Conservation (phyloP, 2,797 vertebrate genomes). For the Gallirallus australis region DNA sequence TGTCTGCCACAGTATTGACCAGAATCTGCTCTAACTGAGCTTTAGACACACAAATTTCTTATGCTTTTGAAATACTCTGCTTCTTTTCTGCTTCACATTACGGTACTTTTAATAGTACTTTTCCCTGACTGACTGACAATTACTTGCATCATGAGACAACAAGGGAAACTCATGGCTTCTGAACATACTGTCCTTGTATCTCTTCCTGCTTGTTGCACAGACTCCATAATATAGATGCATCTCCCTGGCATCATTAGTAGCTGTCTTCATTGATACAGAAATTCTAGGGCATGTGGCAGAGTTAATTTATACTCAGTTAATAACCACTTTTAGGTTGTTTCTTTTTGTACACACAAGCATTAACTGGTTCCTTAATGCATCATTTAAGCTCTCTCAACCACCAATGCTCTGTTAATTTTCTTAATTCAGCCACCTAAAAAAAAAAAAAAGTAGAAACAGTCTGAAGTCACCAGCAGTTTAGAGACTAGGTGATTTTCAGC, state of each 20-base stretch:
- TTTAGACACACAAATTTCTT: not conserved
- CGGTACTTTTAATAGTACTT: not conserved
- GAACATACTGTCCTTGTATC: not conserved
- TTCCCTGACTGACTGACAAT: not conserved
- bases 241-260: not conserved
- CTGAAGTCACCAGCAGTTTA: not conserved
- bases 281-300: not conserved
- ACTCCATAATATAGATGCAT: not conserved
- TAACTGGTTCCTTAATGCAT: slow-evolving; percentile 22
- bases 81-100: not conserved
- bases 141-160: not conserved
- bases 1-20: too few relatives aligned
- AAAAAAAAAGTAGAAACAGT: not conserved
- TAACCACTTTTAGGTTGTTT: not conserved
- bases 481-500: not conserved
- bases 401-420: slow-evolving; percentile 48
- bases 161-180: not conserved
- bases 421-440: slow-evolving; percentile 20
- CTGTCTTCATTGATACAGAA: not conserved
- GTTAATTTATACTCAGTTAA: slow-evolving; percentile 12
- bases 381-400: not conserved
- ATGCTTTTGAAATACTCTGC: not conserved
- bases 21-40: too few relatives aligned
- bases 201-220: not conserved
- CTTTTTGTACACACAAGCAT: not conserved